phyloP scores from a whole-genome alignment of 2,888 invertebrate genomes.

The Meteorus colon region DNA sequence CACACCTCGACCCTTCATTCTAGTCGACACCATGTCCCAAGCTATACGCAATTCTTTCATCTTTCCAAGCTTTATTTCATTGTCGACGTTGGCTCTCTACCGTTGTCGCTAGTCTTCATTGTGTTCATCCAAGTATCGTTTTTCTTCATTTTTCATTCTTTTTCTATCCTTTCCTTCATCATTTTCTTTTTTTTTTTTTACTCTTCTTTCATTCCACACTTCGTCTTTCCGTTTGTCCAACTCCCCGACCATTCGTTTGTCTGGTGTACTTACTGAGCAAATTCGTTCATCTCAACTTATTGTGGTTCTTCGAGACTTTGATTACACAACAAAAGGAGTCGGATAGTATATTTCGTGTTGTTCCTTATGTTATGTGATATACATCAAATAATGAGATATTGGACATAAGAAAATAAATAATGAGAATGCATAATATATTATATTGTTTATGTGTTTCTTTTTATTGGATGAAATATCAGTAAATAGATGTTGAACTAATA shows the following conservation, averaged over 20 bases:
- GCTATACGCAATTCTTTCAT: conserved; percentile 41
- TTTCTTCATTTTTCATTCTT: conserved; percentile 14
- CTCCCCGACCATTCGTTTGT: conserved; percentile 4
- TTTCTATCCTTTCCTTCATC: conserved; percentile 12
- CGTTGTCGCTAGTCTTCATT: conserved; percentile 28
- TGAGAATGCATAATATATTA: background rate
- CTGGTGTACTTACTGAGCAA: background rate
- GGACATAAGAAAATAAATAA: background rate
- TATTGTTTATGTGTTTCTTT: background rate
- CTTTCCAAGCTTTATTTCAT: conserved; percentile 42
- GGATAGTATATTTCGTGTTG: background rate
- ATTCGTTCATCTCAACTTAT: background rate
- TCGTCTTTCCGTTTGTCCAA: conserved; percentile 13
- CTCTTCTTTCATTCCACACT: conserved; percentile 43
- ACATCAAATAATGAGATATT: background rate
- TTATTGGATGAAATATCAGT: background rate
- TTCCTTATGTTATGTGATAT: background rate
- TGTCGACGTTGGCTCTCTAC: conserved; percentile 31
- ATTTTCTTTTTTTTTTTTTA: conserved; percentile 40
- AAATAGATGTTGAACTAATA: background rate
- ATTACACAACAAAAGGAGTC: background rate
- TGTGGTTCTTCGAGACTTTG: conserved; percentile 8
- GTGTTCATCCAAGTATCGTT: conserved; percentile 29
- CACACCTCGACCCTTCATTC: conserved; percentile 32
- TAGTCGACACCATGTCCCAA: conserved; percentile 28